These are phyloP conservation scores for Lordiphosa fenestrarum DNA, from an alignment of 2,888 invertebrate species.

Conservation along the genomic window DNA sequence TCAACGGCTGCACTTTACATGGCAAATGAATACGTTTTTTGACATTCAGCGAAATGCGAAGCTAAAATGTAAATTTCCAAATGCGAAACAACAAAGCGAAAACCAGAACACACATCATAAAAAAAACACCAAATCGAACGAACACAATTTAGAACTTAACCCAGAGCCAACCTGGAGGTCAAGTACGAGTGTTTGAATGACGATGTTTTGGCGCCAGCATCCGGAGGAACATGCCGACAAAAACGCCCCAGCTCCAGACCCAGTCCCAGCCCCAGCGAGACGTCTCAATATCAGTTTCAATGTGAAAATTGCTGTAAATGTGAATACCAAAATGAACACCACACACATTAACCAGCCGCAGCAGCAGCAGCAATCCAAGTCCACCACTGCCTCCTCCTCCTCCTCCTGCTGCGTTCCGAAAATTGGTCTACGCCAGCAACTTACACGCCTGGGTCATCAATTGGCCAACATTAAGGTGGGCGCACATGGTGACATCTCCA, in stretches of 20 bases:
- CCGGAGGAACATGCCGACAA: slow-evolving; percentile 13
- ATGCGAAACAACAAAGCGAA: slow-evolving; percentile 12
- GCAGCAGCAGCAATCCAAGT: not conserved
- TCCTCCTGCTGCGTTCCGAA: not conserved
- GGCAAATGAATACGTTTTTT: slow-evolving; percentile 19
- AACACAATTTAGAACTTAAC: slow-evolving; percentile 46
- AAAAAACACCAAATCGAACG: slow-evolving; percentile 23
- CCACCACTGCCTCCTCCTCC: not conserved
- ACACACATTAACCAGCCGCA: slow-evolving; percentile 28
- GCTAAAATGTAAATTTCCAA: slow-evolving; percentile 49
- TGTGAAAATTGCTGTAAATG: slow-evolving; percentile 65
- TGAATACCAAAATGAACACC: slow-evolving; percentile 58
- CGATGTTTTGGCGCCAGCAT: slow-evolving; percentile 61
- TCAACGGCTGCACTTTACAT: slow-evolving; percentile 44
- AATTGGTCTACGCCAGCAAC: slow-evolving; percentile 36
- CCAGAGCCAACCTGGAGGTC: slow-evolving; percentile 34
- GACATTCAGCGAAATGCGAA: slow-evolving; percentile 41
- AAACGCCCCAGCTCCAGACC: slow-evolving; percentile 4
- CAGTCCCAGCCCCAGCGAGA: slow-evolving; percentile 16
- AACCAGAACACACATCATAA: slow-evolving; percentile 5
- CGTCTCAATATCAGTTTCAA: slow-evolving; percentile 63
- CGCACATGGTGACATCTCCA: slow-evolving; percentile 46
- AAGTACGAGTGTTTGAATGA: slow-evolving; percentile 29
- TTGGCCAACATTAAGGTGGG: slow-evolving; percentile 21
- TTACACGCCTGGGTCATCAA: slow-evolving; percentile 36